These are phyloP conservation scores for Muschampia plurimacula DNA, from an alignment of 2,888 invertebrate species.

Conservation along the genomic window DNA sequence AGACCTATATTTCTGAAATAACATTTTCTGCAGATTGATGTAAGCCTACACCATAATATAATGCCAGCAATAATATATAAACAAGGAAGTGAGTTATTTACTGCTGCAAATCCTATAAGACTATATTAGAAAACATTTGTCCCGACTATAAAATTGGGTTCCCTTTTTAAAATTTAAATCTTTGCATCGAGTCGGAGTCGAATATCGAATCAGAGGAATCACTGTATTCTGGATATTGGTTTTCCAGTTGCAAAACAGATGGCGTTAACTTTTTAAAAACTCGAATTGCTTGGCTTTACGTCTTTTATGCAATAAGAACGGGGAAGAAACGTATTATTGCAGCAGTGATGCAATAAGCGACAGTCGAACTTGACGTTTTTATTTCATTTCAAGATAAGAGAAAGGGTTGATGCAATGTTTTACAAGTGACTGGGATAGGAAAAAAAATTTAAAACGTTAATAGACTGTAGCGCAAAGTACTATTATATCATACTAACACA, in stretches of 20 bases:
- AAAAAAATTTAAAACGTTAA: background rate
- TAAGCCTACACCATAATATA: too few species aligned
- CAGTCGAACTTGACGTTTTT: slow-evolving; percentile 1
- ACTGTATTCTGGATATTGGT: slow-evolving; percentile 4
- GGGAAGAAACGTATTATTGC: slow-evolving; percentile 22
- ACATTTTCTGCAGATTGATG: too few species aligned
- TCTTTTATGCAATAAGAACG: slow-evolving; percentile 6
- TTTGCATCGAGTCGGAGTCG: background rate
- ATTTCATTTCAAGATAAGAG: slow-evolving; percentile 11
- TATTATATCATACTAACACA: too few species aligned
- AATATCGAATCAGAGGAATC: background rate
- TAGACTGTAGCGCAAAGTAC: too few species aligned
- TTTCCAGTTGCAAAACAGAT: slow-evolving; percentile 15
- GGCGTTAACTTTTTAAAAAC: slow-evolving; percentile 9
- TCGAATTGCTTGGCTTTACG: slow-evolving; percentile 16
- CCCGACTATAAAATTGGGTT: background rate
- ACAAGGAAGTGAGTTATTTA: background rate
- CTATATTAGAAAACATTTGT: background rate
- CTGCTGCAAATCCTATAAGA: background rate
- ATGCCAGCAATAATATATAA: background rate
- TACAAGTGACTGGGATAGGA: background rate
- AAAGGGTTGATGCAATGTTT: background rate
- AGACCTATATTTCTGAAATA: too few species aligned
- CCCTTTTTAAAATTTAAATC: slow-evolving; percentile 1
- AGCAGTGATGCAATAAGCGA: slow-evolving; percentile 27